Conservation (phyloP, 1,140 invertebrate genomes). For the Drosophila kanapiae region DNA sequence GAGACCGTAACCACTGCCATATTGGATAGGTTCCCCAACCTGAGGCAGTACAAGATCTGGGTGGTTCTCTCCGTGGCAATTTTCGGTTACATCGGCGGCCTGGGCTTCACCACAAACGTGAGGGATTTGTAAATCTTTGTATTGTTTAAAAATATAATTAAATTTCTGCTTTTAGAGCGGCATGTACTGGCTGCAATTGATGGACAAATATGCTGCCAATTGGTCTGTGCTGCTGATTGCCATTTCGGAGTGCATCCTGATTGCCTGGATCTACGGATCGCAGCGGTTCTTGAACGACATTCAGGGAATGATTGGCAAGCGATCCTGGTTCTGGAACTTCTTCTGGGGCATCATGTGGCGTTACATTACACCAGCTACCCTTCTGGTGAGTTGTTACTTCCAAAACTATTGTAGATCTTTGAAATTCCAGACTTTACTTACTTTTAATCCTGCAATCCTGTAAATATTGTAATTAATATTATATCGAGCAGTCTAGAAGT, state of each 20-base stretch:
- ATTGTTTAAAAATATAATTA: background rate
- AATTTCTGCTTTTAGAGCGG: conserved; percentile 87
- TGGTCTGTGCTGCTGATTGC: conserved; percentile 94
- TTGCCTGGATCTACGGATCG: conserved; percentile 93
- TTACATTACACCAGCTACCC: conserved; percentile 90
- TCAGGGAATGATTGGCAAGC: conserved; percentile 91
- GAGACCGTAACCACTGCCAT: conserved; percentile 93
- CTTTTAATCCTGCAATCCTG: too few relatives aligned
- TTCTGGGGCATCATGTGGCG: conserved; percentile 94
- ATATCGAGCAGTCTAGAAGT: too few relatives aligned
- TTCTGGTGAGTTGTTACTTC: conserved; percentile 86
- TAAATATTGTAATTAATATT: too few relatives aligned
- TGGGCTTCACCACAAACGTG: conserved; percentile 92
- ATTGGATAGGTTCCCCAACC: conserved; percentile 90
- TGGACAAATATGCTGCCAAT: conserved; percentile 95
- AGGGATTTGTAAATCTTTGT: conserved; percentile 60
- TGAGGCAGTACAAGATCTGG: conserved; percentile 90
- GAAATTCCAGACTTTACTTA: too few relatives aligned
- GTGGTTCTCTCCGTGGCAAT: conserved; percentile 89
- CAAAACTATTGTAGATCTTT: too few relatives aligned
- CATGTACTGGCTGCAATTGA: conserved; percentile 93
- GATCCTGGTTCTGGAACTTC: conserved; percentile 89
- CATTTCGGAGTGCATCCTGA: conserved; percentile 91
- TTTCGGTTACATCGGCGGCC: conserved; percentile 91
- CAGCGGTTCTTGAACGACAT: conserved; percentile 93